Base-by-base conservation (phyloP, 2,888 invertebrate genomes). In the Ennomos fuscantarius region DNA sequence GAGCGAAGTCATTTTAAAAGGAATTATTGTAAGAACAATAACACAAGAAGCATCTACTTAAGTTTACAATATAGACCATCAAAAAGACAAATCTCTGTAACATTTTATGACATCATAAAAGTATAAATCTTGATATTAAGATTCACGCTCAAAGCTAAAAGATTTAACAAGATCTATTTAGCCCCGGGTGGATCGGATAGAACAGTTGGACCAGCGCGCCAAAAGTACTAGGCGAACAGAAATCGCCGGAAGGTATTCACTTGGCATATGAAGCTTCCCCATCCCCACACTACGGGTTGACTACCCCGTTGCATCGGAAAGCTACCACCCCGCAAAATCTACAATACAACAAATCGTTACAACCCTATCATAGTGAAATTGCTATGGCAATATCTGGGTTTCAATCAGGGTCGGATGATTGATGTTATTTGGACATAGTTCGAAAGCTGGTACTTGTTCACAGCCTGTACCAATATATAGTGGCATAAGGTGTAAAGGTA, bases 221-320 rank as follows among this genome's bases (percentile, higher is more conserved):
- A 41, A 45, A 50, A 52, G 40, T 59, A 62, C 58, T 32, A 62
- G 62, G 61, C 40, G 13, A 31, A 1, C 61, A 61, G 32, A n/a
- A 51, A n/a, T 32, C n/a, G 12, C 11, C 8, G 41, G 33, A 44
- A 43, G 54, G 9, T 32, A n/a, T 12, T 1, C 35, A 2, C 32
- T 1, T 5, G 24, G 5, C 24, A 24, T 24, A 24, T 24, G 24
- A 3, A 24, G 6, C 35, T 9, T 41, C 55, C 31, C 35, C 8
- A 10, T 55, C 13, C 43, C 39, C 32, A 49, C 37, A 44, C 12
- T 37, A 55, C 34, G 34, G 37, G 44, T 39, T 35, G 34, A 43
- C 48, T 39, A 15, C 55, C 31, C 47, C 39, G 6, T 6, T 39
- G 33, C 11, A 42, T 15, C 8, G 11, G 44, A 35, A 39, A 39